Conservation (phyloP, 2,888 invertebrate genomes). For the Charanyca ferruginea region DNA sequence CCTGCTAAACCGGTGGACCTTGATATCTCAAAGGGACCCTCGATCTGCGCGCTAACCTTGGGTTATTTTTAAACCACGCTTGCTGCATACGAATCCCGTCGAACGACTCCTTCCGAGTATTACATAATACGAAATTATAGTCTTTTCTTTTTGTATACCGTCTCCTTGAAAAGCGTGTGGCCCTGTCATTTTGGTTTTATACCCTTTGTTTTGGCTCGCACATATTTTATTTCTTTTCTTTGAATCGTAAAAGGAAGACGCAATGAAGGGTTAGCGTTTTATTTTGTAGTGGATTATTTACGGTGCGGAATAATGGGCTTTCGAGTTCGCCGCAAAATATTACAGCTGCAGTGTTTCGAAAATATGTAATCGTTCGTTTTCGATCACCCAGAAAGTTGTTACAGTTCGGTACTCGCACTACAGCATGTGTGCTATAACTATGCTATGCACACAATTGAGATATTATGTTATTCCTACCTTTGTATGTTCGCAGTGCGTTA, state of each 20-base stretch:
- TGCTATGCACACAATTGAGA: conserved; percentile 66
- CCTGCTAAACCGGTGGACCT: conserved; percentile 88
- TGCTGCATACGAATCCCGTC: conserved; percentile 87
- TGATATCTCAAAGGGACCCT: conserved; percentile 89
- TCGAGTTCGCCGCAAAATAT: conserved; percentile 76
- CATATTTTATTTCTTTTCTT: conserved; percentile 89
- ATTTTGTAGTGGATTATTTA: conserved; percentile 88
- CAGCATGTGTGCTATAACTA: conserved; percentile 49
- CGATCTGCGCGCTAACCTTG: conserved; percentile 86
- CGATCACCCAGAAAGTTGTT: conserved; percentile 53
- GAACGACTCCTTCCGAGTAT: conserved; percentile 88
- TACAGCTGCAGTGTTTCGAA: conserved; percentile 81
- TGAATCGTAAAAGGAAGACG: conserved; percentile 90
- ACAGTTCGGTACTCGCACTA: conserved; percentile 43
- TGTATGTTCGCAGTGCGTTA: conserved; percentile 66
- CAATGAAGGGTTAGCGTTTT: conserved; percentile 90
- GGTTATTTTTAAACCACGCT: conserved; percentile 88
- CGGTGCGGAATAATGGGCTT: conserved; percentile 87
- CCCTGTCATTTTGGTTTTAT: conserved; percentile 89
- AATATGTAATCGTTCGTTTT: conserved; percentile 70
- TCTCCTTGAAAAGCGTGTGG: conserved; percentile 87
- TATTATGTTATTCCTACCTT: conserved; percentile 65
- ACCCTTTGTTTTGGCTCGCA: conserved; percentile 88
- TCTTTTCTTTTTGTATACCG: conserved; percentile 80
- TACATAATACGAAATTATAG: conserved; percentile 90